Evolutionary conservation across 2,797 vertebrate genomes (phyloP), one percentile per base, ranked within the genome.

Genomic region (Esox masquinongy): DNA sequence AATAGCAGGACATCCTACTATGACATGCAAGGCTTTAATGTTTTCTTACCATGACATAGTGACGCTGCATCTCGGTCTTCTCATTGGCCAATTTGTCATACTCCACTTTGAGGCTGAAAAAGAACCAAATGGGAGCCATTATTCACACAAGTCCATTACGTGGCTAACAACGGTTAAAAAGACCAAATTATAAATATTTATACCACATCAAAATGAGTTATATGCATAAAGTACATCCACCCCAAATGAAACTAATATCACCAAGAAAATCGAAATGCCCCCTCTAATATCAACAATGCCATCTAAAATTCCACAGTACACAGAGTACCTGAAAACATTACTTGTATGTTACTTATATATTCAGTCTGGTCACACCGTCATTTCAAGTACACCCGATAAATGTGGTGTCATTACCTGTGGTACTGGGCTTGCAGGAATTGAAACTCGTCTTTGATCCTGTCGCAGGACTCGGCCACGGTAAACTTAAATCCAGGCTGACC

Each of bases 31-130:
- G 22, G 22, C 24, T 61, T 24, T 61, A 61, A 9, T 26, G 11
- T 67, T 43, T 67, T 72, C 96, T 97, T 89, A 98, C 97, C 97
- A 98, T 98, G 89, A 98, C 96, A 71, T 98, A 98, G 91, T 98
- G 97, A 80, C 96, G 96, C 92, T 98, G 97, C 96, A 98, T 98
- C 91, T 98, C 97, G 0, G 97, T 98, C 94, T 98, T 98, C 79
- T 98, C 97, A 80, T 97, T 98, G 71, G 97, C 97, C 89, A 98
- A 94, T 85, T 98, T 98, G 80, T 98, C 97, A 74, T 97, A 98
- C 86, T 98, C 97, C 93, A 98, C 97, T 95, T 98, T 98, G 68
- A 98, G 95, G 87, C 97, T 97, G 74, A 19, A 19, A 71, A 26
- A n/a, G 9, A 8, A 67, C 4, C 19, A 34, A 34, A 67, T 34